Evolutionary conservation across 2,888 invertebrate genomes (phyloP), one percentile per base, ranked within the genome.

Genomic region (Sinhomidia bicolor): DNA sequence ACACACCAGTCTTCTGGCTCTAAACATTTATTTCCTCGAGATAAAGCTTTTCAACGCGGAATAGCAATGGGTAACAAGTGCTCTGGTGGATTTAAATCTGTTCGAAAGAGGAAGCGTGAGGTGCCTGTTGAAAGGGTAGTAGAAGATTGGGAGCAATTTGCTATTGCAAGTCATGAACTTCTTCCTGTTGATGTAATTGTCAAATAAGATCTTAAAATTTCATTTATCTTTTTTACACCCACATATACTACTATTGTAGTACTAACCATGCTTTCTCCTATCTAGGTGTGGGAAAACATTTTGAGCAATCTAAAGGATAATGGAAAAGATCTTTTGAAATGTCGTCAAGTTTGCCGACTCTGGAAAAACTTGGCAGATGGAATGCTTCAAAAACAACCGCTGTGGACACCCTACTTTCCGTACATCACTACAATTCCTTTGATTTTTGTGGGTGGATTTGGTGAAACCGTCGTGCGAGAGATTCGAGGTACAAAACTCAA

Each of bases 261-360:
- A n/a, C n/a, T 29, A 68, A 32, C 5, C 20, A 29, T 74, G 10
- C 17, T 36, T 12, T 68, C 23, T 7, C 12, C 26, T 51, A 2
- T 51, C 1, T 17, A 79, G 79, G 57, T 79, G 1, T 79, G 79
- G 79, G 57, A 79, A 10, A 57, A 29, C n/a, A 36, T 79, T 36
- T 79, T 79, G 54, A 36, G 20, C 14, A n/a, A 36, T 14, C n/a
- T 79, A 4, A 79, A 79, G 20, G 32, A 57, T 10, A 57, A n/a
- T n/a, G n/a, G n/a, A n/a, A n/a, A n/a, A n/a, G n/a, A n/a, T 90
- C 32, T 89, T 92, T 89, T 91, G 91, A 91, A 85, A 89, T 7
- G 71, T 80, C 47, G 91, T 92, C 14, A 71, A 92, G 10, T 90
- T 91, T 81, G 89, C 91, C 5, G 92, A 92, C 6, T 93, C 93